These are phyloP conservation scores for Geophilus truncorum DNA, from an alignment of 2,888 invertebrate genomes.

Conservation along the genomic window DNA sequence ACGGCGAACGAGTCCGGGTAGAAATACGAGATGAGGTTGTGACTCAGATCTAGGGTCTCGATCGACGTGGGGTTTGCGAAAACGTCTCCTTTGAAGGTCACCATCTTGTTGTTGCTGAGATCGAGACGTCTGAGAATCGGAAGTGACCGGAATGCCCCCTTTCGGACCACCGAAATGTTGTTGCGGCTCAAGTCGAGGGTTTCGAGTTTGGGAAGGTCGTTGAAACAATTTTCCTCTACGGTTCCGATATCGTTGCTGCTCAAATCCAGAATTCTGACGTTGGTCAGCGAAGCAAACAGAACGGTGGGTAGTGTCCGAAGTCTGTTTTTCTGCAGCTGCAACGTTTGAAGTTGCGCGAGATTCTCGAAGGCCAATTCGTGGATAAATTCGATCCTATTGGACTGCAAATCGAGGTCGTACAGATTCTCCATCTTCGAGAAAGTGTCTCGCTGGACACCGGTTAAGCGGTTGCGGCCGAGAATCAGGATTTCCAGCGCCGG, in stretches of 20 bases:
- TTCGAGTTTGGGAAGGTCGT: slow-evolving; percentile 38
- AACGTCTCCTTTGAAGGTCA: slow-evolving; percentile 42
- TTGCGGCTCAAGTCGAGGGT: slow-evolving; percentile 43
- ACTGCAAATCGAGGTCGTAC: slow-evolving; percentile 64
- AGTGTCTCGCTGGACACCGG: neutral
- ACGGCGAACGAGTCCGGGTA: slow-evolving; percentile 39
- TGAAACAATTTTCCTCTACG: slow-evolving; percentile 13
- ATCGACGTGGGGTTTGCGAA: slow-evolving; percentile 39
- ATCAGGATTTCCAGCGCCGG: slow-evolving; percentile 38
- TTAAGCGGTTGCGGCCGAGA: slow-evolving; percentile 39
- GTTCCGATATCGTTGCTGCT: slow-evolving; percentile 38
- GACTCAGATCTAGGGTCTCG: slow-evolving; percentile 42
- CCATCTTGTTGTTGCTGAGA: slow-evolving; percentile 68
- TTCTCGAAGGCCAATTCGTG: slow-evolving; percentile 87
- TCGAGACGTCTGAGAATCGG: slow-evolving; percentile 38
- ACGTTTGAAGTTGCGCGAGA: slow-evolving; percentile 66
- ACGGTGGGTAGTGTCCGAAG: slow-evolving; percentile 34
- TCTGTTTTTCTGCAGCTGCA: slow-evolving; percentile 31
- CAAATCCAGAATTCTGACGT: slow-evolving; percentile 41
- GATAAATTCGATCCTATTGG: slow-evolving; percentile 73
- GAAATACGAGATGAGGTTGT: slow-evolving; percentile 41
- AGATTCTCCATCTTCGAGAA: slow-evolving; percentile 45
- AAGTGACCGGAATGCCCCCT: slow-evolving; percentile 38
- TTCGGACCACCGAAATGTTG: slow-evolving; percentile 37
- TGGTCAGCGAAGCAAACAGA: slow-evolving; percentile 38